Base-by-base conservation (phyloP, 2,888 invertebrate genomes). In the Mythimna pallens region DNA sequence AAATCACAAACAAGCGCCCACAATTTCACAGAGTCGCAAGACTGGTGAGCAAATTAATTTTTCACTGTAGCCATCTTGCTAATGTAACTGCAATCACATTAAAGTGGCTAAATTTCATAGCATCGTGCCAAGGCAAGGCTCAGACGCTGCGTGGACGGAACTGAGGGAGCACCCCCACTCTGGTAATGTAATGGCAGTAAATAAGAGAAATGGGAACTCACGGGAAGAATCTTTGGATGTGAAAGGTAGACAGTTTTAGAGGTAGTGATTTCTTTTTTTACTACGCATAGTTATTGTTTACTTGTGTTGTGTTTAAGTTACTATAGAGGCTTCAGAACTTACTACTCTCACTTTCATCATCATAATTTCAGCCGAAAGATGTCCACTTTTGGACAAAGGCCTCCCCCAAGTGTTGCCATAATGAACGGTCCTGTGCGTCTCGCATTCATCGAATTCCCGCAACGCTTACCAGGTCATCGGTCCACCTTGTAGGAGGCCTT, bases 31-130 rank as follows among this genome's bases (percentile, higher is more conserved):
- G 10, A 58, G 6, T 30, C 4, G 0, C 20, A 63, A 62, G 25
- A 62, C 7, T 43, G 8, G 0, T 17, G 55, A 62, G 30, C 22
- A 57, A 65, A 73, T 73, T 47, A n/a, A n/a, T 20, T 68, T 80
- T 70, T 68, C 34, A 36, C 54, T 3, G 47, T 14, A n/a, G n/a
- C 52, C 68, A 63, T 78, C 65, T 82, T 72, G 65, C 17, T 73
- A 65, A 70, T 66, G 58, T 66, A 22, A 74, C 10, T 36, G 59
- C 59, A 59, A 73, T 79, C 40, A 64, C 52, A 61, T 69, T 69
- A 65, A 65, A 73, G 55, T 78, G 43, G 64, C 47, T 20, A 55
- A 74, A 83, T 80, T 75, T 65, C 52, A 65, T 59, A 59, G 62
- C 30, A 59, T 30, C 25, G 47, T 70, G 50, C 65, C 65, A 70